Percentiles rank a stretch among this genome's conserved stretches.
These are phyloP conservation scores for Bombus superbus DNA, from an alignment of 1,140 invertebrate genomes.

Conservation along the genomic window DNA sequence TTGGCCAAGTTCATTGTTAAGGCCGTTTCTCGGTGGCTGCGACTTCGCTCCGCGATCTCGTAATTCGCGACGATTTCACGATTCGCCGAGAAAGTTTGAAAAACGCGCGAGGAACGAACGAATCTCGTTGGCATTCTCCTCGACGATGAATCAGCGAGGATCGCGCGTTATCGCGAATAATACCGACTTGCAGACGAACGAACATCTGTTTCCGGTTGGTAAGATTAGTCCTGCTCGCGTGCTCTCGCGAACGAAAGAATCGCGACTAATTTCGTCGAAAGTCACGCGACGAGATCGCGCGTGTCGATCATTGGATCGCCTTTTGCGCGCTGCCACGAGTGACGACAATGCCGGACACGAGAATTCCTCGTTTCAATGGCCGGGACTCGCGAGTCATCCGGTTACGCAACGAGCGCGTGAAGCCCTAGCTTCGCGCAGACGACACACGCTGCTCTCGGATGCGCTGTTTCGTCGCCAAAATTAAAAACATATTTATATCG, in stretches of 20 bases:
- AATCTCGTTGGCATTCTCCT: neutral
- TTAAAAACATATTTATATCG: neutral
- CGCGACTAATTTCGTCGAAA: neutral
- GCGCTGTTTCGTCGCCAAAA: neutral
- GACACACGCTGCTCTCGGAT: neutral
- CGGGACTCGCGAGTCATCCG: slow-evolving; percentile 29
- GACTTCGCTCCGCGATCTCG: neutral
- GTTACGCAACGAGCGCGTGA: slow-evolving; percentile 20
- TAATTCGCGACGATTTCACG: neutral
- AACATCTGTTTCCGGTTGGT: neutral
- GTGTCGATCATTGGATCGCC: neutral
- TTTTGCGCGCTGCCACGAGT: neutral
- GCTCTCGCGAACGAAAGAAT: neutral
- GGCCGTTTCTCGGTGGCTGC: slow-evolving; percentile 44
- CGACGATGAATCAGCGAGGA: slow-evolving; percentile 4
- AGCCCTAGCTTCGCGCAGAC: neutral
- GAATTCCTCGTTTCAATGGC: neutral
- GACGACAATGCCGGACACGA: neutral
- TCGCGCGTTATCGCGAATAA: neutral
- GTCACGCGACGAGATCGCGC: neutral
- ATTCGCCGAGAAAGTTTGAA: neutral
- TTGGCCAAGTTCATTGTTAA: slow-evolving; percentile 64
- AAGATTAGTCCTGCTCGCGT: neutral
- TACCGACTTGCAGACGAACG: neutral
- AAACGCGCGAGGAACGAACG: neutral